Percentiles rank a stretch among this genome's conserved stretches.
phyloP scores from a whole-genome alignment of 2,797 vertebrate genomes.

The Manis javanica region DNA sequence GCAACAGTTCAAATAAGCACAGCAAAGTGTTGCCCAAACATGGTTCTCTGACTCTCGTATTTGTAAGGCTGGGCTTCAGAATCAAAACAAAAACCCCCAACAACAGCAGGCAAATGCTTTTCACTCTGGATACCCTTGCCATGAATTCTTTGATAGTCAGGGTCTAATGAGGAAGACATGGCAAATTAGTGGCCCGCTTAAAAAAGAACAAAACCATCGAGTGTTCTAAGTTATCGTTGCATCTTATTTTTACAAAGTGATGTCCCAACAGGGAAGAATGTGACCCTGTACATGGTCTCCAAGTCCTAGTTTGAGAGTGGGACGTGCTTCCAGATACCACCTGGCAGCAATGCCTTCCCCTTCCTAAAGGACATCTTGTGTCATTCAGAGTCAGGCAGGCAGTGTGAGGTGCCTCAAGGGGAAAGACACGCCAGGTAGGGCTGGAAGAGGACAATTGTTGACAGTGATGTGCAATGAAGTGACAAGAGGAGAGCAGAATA shows the following conservation, averaged over 20 bases:
- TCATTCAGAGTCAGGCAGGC: slow-evolving; percentile 36
- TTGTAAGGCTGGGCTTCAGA: slow-evolving; percentile 62
- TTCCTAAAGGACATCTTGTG: background rate
- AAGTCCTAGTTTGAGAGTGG: background rate
- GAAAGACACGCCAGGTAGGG: slow-evolving; percentile 8
- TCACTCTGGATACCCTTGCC: slow-evolving; percentile 60
- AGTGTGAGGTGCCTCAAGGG: background rate
- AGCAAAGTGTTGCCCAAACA: slow-evolving; percentile 62
- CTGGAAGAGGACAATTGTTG: slow-evolving; percentile 69
- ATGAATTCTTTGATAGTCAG: background rate
- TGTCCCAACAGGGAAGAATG: background rate
- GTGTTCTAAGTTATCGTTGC: slow-evolving; percentile 11
- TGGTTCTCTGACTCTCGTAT: slow-evolving; percentile 10
- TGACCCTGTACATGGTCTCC: background rate
- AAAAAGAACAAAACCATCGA: slow-evolving; percentile 56
- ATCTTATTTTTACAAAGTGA: slow-evolving; percentile 47
- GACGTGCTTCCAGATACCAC: slow-evolving; percentile 42
- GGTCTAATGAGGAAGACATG: background rate
- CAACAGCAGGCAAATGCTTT: slow-evolving; percentile 15
- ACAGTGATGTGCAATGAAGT: slow-evolving; percentile 88
- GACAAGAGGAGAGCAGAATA: slow-evolving; percentile 91
- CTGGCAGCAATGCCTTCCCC: background rate
- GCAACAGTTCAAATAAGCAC: slow-evolving; percentile 71
- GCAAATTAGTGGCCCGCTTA: background rate
- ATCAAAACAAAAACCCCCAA: slow-evolving; percentile 51